Base-by-base conservation (phyloP, 2,888 invertebrate genomes). In the Coecobrya sp. region DNA sequence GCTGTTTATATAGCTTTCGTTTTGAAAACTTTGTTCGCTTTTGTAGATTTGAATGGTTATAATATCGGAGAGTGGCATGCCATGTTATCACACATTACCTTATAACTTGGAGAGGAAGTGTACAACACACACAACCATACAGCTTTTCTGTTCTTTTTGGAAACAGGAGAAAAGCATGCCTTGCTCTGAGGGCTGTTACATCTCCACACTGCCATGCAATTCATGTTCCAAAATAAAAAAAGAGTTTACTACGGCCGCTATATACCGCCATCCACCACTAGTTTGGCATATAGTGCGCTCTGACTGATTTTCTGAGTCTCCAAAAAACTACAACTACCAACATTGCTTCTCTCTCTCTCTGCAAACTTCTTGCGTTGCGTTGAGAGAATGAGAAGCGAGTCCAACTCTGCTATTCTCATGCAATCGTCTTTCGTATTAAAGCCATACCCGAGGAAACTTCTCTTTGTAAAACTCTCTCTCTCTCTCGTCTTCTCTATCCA, bases 161-260 rank as follows among this genome's bases (percentile, higher is more conserved):
- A 76, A 70, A 84, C 11, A 45, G n/a, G 85, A 22, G 10, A 76
- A 70, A 85, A 86, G 79, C 91, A 81, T 86, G 91, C 79, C 86
- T 86, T n/a, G n/a, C n/a, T 19, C 79, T 86, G 81, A 86, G 81
- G 91, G 90, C 73, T 91, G 91, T 90, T 90, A 85, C 85, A 90
- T 90, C 79, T 65, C 11, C 65, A 81, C 65, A 55, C 76, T 52
- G 84, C 86, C 76, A 86, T 90, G 86, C 90, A 90, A 90, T 85
- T 86, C 90, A 36, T 62, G 62, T 59, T 42, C 42, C 36, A 42
- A 73, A n/a, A n/a, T n/a, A n/a, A n/a, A n/a, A n/a, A n/a, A n/a
- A n/a, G 73, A 19, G 1, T 73, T 42, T 45, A 73, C 42, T 45
- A 42, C 73, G 8, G 36, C 65, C n/a, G 16, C 52, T 25, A 45